Evolutionary conservation across 2,113 vertebrate species (phyloP).

Genomic region (Aphyosemion australe): DNA sequence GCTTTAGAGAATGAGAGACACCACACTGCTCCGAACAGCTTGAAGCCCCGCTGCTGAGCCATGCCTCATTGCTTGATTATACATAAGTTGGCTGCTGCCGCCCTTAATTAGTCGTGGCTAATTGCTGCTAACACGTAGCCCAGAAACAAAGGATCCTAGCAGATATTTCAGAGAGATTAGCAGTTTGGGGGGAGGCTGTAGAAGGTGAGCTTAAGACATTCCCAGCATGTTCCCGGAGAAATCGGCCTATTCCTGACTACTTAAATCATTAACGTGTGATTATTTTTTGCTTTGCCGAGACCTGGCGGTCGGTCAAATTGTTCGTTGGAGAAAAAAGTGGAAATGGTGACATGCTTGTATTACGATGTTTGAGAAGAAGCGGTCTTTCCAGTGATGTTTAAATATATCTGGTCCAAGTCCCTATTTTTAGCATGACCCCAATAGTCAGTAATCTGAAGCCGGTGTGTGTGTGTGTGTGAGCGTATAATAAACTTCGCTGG

Average conservation of each 20-base stretch:
- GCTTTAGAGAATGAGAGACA: constrained; percentile 1
- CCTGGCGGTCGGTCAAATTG: background rate
- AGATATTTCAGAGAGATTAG: constrained; percentile 71
- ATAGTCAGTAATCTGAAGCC: constrained; percentile 35
- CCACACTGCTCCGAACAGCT: constrained; percentile 13
- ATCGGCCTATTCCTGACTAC: constrained; percentile 63
- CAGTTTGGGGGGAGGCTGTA: constrained; percentile 39
- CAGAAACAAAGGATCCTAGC: constrained; percentile 48
- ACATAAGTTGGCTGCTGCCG: constrained; percentile 6
- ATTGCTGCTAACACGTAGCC: constrained; percentile 45
- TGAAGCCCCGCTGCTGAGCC: constrained; percentile 13
- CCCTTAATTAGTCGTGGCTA: constrained; percentile 57
- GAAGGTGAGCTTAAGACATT: constrained; percentile 75
- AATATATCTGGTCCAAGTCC: constrained; percentile 13
- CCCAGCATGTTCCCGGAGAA: constrained; percentile 64
- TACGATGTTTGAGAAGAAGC: background rate
- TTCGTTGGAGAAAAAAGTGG: background rate
- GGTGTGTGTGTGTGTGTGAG: constrained; percentile 1
- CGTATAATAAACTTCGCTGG: constrained; percentile 22
- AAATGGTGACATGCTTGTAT: background rate
- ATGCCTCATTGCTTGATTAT: constrained; percentile 35
- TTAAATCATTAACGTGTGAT: constrained; percentile 77
- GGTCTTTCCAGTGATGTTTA: constrained; percentile 8
- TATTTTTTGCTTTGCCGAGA: constrained; percentile 46
- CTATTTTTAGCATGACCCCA: constrained; percentile 40